Evolutionary conservation across 1,140 invertebrate genomes (phyloP), one percentile per base, ranked within the genome.

Genomic region (Ceratosolen fusciceps): DNA sequence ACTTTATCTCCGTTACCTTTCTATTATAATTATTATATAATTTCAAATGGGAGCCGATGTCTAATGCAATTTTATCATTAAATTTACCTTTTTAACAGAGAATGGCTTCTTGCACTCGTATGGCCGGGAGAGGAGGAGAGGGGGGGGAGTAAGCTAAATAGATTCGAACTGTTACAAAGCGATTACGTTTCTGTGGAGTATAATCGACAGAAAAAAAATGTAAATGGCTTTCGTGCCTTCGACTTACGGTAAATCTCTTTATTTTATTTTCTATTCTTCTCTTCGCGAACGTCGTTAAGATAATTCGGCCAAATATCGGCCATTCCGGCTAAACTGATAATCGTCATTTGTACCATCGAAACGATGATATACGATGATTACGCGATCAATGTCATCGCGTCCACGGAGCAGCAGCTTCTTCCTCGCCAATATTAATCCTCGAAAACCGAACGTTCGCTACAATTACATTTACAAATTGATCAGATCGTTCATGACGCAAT

Each of bases 401-500:
- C 29, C 31, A 54, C 54, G 58, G 56, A 37, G 19, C 19, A 37
- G 19, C 19, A 39, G 21, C 34, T 49, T 56, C n/a, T 39, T 52
- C 71, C n/a, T n/a, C 34, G 37, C 39, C 49, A 74, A 62, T 62
- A 12, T 60, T 43, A 54, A 37, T 16, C 24, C 1, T 56, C 19
- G 21, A 43, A 24, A 67, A 71, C 31, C 14, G 21, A 34, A 56
- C 7, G 19, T 47, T n/a, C 8, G 19, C 56, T 37, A 24, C 54
- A 29, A 19, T 60, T 60, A 43, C 60, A 47, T 60, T 29, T 43
- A 47, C 19, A 74, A 73, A 65, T 52, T 26, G 60, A 67, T 75
- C 21, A 10, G 39, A 74, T 47, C 74, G 8, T 16, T 8, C 26
- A 29, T 76, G 74, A 76, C 74, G 74, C 74, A 76, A 76, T 34